Evolutionary conservation across 2,888 invertebrate species (phyloP).

Genomic region (Smittia aterrima): DNA sequence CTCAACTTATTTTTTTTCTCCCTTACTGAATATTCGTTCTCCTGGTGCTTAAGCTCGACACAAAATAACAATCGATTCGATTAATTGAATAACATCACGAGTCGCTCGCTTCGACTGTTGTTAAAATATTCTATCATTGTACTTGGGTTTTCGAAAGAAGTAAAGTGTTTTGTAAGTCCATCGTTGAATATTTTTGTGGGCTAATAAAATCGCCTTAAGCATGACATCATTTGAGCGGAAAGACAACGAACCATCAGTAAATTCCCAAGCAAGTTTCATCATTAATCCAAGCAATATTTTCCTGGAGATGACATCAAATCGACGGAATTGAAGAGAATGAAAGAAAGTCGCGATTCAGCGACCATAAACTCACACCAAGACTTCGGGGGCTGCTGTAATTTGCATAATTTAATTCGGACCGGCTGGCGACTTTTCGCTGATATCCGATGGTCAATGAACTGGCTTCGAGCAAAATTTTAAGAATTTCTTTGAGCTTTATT

Average conservation of each 20-base stretch:
- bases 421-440: background rate
- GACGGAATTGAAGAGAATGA: background rate
- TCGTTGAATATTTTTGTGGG: background rate
- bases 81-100: conserved; percentile 25
- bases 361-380: background rate
- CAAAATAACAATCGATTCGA: conserved; percentile 3
- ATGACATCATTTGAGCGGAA: background rate
- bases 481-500: too few relatives aligned
- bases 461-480: too few relatives aligned
- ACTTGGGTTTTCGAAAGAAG: background rate
- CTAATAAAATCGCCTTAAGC: background rate
- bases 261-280: background rate
- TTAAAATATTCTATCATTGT: background rate
- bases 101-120: background rate
- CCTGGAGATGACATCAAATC: conserved; percentile 16
- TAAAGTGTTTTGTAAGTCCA: too few relatives aligned
- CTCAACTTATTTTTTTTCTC: background rate
- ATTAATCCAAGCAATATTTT: background rate
- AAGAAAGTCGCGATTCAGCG: background rate
- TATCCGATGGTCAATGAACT: too few relatives aligned
- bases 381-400: background rate
- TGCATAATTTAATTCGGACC: conserved; percentile 17
- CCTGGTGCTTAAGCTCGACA: too few relatives aligned
- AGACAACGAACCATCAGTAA: background rate
- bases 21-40: background rate